Conservation (phyloP, 2,113 vertebrate genomes). For the Maccullochella peelii region DNA sequence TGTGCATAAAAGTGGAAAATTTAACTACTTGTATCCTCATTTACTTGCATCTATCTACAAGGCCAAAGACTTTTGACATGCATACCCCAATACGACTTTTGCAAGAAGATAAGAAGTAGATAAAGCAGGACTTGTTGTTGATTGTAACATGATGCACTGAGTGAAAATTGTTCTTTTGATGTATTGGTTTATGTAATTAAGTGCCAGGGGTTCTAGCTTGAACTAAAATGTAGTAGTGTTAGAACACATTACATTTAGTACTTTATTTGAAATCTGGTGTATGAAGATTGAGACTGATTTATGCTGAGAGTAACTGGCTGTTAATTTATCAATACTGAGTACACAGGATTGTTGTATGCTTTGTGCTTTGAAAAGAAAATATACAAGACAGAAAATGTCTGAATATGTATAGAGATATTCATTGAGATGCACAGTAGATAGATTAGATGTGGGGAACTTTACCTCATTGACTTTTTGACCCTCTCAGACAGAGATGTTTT, state of each 20-base stretch:
- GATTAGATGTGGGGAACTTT: constrained; percentile 10
- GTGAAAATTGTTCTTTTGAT: neutral
- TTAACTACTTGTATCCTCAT: neutral
- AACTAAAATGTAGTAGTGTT: neutral
- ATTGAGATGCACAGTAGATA: neutral
- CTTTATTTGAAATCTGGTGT: neutral
- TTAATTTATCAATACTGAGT: neutral
- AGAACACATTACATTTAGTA: neutral
- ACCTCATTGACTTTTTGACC: constrained; percentile 79
- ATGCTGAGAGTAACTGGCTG: neutral
- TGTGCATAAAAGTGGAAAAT: neutral
- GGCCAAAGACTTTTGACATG: neutral
- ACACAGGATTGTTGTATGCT: neutral
- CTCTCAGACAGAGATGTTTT: constrained; percentile 66
- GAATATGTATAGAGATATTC: neutral
- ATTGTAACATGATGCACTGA: neutral
- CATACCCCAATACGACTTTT: neutral
- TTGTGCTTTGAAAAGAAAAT: neutral
- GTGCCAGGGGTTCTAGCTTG: neutral
- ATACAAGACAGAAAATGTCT: neutral
- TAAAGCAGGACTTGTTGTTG: neutral
- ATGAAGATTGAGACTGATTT: too few species aligned
- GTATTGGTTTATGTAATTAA: neutral
- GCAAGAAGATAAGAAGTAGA: neutral
- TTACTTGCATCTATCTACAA: neutral